Conservation (phyloP, 2,113 vertebrate species). For the Halcyon malimbica region DNA sequence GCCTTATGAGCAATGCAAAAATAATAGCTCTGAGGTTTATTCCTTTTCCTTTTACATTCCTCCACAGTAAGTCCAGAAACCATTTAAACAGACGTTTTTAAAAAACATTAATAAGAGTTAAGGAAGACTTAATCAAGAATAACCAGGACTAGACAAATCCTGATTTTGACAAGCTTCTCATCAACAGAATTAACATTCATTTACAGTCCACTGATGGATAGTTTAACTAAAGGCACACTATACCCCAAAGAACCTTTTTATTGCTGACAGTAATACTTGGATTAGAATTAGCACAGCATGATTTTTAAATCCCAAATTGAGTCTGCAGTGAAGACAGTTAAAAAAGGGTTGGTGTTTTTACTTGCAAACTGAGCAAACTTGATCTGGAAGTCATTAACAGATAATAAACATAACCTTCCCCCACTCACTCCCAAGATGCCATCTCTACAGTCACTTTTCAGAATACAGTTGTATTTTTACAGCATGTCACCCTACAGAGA, state of each 20-base stretch:
- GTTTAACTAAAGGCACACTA: neutral
- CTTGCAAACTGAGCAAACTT: slow-evolving; percentile 48
- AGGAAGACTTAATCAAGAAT: neutral
- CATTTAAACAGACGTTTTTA: neutral
- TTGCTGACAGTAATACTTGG: slow-evolving; percentile 32
- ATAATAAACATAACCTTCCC: slow-evolving; percentile 70
- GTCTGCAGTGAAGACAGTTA: slow-evolving; percentile 42
- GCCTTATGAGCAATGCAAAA: neutral
- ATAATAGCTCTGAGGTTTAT: neutral
- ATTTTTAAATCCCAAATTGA: slow-evolving; percentile 38
- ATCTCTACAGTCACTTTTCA: slow-evolving; percentile 60
- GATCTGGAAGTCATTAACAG: slow-evolving; percentile 71
- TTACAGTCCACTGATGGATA: neutral
- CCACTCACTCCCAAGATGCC: slow-evolving; percentile 52
- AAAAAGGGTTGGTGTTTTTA: neutral
- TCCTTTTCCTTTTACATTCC: neutral
- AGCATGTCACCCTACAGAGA: slow-evolving; percentile 36
- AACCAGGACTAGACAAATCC: neutral
- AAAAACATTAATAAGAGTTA: neutral
- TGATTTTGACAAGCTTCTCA: slow-evolving; percentile 23
- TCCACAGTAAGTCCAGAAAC: neutral
- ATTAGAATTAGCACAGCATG: slow-evolving; percentile 55
- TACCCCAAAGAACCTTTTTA: slow-evolving; percentile 29
- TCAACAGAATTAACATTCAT: neutral
- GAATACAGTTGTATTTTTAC: slow-evolving; percentile 40